Percentiles rank a stretch among this genome's conserved stretches.
Evolutionary conservation across 53 echinoderm and acorn worm species (phyloP).

Genomic region (Paelopatides confundens): DNA sequence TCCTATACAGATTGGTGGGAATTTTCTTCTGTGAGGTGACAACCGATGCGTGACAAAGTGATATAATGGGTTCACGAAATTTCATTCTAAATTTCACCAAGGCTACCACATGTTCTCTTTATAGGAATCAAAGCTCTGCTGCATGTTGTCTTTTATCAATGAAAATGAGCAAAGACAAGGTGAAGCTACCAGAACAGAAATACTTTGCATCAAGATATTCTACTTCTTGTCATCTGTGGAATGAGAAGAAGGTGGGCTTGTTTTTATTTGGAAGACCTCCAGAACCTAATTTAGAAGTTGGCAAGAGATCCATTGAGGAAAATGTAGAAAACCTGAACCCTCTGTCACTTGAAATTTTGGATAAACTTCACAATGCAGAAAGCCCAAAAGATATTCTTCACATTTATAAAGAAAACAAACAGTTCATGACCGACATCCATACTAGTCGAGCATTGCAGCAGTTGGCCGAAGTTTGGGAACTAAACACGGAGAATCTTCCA

Average conservation of each 20-base stretch:
- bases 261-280: slow-evolving; percentile 28
- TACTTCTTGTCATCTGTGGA: not conserved
- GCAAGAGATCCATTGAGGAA: not conserved
- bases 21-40: not conserved
- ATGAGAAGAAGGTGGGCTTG: slow-evolving; percentile 11
- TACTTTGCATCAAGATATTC: not conserved
- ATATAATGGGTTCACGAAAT: not conserved
- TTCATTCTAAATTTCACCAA: not conserved
- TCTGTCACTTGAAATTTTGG: slow-evolving; percentile 10
- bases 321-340: slow-evolving; percentile 7
- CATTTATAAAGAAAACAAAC: slow-evolving; percentile 16
- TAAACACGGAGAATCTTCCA: not conserved
- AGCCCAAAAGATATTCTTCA: slow-evolving; percentile 21
- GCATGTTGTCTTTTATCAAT: not conserved
- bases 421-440: slow-evolving; percentile 54
- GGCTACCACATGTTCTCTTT: not conserved
- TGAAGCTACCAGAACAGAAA: not conserved
- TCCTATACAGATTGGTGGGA: too few relatives aligned
- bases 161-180: not conserved
- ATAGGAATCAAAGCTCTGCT: not conserved
- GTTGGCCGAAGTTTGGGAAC: slow-evolving; percentile 56
- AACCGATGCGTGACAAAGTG: not conserved
- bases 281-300: slow-evolving; percentile 5
- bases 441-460: slow-evolving; percentile 57
- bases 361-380: slow-evolving; percentile 47